phyloP scores from a whole-genome alignment of 2,797 vertebrate genomes.

The Amniataba percoides region DNA sequence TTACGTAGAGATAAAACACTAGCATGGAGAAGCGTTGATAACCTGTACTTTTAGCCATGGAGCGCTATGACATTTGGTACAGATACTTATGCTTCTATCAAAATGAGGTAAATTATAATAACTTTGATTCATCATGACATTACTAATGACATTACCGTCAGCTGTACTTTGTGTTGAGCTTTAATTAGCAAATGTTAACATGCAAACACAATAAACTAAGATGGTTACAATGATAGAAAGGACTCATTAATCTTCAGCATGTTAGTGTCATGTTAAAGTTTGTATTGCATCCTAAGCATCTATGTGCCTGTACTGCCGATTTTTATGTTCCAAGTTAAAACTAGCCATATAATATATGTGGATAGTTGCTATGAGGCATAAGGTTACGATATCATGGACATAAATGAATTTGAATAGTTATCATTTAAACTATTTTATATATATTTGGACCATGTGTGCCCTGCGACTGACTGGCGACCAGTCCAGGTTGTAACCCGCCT shows the following conservation, averaged over 20 bases:
- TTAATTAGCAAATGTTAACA: neutral
- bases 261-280: neutral
- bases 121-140: no score
- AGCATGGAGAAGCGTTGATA: neutral
- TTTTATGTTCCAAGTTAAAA: slow-evolving; percentile 1
- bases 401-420: neutral
- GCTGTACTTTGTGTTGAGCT: neutral
- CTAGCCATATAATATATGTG: neutral
- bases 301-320: neutral
- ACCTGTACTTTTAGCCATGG: neutral
- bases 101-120: neutral
- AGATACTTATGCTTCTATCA: neutral
- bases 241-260: neutral
- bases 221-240: neutral
- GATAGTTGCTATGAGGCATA: neutral
- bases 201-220: neutral
- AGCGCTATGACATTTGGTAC: neutral
- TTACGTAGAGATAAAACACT: neutral
- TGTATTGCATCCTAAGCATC: neutral
- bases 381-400: neutral
- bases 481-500: no score
- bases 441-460: neutral
- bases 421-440: neutral
- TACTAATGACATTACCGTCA: neutral
- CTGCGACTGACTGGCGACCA: no score